A percentile compares a stretch with the other conserved stretches of the same genome.
These are phyloP conservation scores for Machimus rusticus DNA, from an alignment of 2,888 invertebrate species.

Conservation along the genomic window DNA sequence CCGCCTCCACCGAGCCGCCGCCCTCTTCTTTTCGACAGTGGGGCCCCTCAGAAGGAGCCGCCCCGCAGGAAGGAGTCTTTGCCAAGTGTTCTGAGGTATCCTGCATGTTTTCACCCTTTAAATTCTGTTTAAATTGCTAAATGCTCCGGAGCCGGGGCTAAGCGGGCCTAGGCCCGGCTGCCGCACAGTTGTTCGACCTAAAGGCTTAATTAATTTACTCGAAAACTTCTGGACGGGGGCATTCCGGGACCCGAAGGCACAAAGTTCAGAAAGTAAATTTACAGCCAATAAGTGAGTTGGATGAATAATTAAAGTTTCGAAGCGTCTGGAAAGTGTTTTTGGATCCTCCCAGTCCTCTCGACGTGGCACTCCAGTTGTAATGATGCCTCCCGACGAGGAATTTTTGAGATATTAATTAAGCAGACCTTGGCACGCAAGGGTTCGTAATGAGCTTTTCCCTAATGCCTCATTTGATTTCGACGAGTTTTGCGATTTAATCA, in stretches of 20 bases:
- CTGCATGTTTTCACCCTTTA: slow-evolving; percentile 16
- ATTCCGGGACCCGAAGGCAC: not conserved
- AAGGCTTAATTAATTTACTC: slow-evolving; percentile 35
- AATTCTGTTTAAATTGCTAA: slow-evolving; percentile 25
- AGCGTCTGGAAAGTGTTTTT: slow-evolving; percentile 11
- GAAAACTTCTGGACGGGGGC: slow-evolving; percentile 2
- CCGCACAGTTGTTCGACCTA: slow-evolving; percentile 23
- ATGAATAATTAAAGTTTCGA: slow-evolving; percentile 28
- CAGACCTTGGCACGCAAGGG: not conserved
- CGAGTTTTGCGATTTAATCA: not conserved
- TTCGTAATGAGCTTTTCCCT: not conserved
- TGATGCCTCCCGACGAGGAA: not conserved
- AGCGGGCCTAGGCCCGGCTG: not conserved
- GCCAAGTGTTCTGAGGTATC: slow-evolving; percentile 20
- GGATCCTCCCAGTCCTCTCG: not conserved
- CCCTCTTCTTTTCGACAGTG: not conserved
- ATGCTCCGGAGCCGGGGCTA: not conserved
- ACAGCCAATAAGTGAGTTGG: slow-evolving; percentile 31
- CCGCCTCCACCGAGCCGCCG: not conserved
- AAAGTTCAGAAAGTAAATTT: slow-evolving; percentile 16
- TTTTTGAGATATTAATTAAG: slow-evolving; percentile 8
- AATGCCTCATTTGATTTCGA: not conserved
- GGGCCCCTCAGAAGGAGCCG: not conserved
- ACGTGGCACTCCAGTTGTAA: not conserved
- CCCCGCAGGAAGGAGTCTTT: not conserved